Evolutionary conservation across 2,888 invertebrate genomes (phyloP), one percentile per base, ranked within the genome.

Genomic region (Caenorhabditis sinica): DNA sequence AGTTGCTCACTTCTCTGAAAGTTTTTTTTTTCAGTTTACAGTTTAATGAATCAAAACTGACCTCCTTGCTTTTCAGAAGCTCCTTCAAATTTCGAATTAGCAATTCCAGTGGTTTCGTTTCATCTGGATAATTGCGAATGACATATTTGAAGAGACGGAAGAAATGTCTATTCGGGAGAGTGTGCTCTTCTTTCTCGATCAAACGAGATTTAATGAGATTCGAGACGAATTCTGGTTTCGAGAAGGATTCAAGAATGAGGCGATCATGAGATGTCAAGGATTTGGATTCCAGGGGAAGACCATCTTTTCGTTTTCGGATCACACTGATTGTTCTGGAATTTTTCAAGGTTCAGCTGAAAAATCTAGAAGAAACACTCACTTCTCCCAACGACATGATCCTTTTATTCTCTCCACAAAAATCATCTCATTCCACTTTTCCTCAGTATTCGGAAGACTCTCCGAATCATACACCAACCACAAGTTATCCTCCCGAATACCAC

Each of bases 401-500:
- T 73, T 58, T 23, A 76, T 75, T 61, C 81, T 87, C 30, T 76
- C 76, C 58, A 86, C 60, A 71, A 89, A 89, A 0, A 83, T 51
- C 20, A 75, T 83, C n/a, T 69, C 49, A 33, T 86, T 81, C 89
- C 89, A 89, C 65, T 87, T 87, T 51, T 83, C 61, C 56, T 73
- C 86, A 0, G 86, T 87, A 65, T 86, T 56, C 1, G 89, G 89
- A 0, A 89, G 74, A 61, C 83, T 87, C 23, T 76, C 33, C 40
- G 86, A 87, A 58, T 89, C 89, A 73, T 89, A 89, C 8, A 79
- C 87, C 63, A 75, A 69, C 65, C 83, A 86, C 28, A 88, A 15
- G 53, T 81, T 81, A 61, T 77, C 76, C 13, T 85, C 81, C 23
- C 84, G 61, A 28, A 81, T 66, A 13, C 84, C 76, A 66, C 72